These are phyloP conservation scores for Ennomos quercinarius DNA, from an alignment of 2,888 invertebrate genomes.

Conservation along the genomic window DNA sequence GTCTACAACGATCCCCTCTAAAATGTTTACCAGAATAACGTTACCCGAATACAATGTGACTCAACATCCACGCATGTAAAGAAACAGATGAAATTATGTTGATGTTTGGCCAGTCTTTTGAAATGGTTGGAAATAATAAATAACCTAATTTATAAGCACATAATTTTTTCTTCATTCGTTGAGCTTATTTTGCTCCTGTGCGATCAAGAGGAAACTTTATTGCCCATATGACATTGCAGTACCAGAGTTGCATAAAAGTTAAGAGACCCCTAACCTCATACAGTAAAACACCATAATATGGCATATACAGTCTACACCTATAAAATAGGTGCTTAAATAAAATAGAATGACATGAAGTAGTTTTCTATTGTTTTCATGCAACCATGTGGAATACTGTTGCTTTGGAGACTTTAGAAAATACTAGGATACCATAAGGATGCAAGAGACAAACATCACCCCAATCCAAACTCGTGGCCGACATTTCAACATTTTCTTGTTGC, in stretches of 20 bases:
- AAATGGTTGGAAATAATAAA: no score
- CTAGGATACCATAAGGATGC: conserved; percentile 23
- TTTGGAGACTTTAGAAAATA: conserved; percentile 19
- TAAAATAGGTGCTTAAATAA: no score
- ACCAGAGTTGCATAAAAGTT: conserved; percentile 1
- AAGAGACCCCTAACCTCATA: background rate
- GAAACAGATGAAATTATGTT: background rate
- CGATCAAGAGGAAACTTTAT: background rate
- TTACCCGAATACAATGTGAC: background rate
- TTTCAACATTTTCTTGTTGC: no score
- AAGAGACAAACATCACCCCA: conserved; percentile 4
- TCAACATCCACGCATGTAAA: background rate
- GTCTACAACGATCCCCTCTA: background rate
- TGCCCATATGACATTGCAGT: background rate
- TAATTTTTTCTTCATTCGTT: no score
- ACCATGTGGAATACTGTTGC: conserved; percentile 23
- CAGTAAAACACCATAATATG: background rate
- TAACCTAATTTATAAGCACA: no score
- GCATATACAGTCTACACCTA: no score
- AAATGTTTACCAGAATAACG: background rate
- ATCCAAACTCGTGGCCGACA: background rate
- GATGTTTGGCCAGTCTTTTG: background rate
- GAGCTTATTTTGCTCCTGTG: background rate
- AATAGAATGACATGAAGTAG: no score
- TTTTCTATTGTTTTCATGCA: conserved; percentile 5